A percentile compares a stretch with the other conserved stretches of the same genome.
Evolutionary conservation across 2,888 invertebrate species (phyloP).

Genomic region (Graphium colonna): DNA sequence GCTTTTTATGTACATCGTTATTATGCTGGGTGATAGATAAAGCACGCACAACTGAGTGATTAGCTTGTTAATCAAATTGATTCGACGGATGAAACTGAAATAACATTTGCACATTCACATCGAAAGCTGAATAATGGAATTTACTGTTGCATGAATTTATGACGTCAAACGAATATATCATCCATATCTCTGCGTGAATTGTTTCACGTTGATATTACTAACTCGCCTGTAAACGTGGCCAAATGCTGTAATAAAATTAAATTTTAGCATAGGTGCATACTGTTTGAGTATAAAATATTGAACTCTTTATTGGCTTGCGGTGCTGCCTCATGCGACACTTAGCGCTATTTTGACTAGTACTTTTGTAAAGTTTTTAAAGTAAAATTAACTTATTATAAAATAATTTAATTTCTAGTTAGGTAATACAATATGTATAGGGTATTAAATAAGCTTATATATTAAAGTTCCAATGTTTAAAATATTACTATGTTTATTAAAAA

Average conservation of each 20-base stretch:
- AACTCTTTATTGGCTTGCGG: conserved; percentile 24
- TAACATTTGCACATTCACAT: conserved; percentile 10
- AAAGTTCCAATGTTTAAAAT: too few species aligned
- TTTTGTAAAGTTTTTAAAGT: too few species aligned
- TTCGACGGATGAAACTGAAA: neutral
- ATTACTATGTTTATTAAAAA: too few species aligned
- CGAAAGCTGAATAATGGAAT: conserved; percentile 18
- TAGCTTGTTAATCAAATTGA: conserved; percentile 2
- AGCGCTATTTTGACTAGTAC: too few species aligned
- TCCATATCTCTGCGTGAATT: neutral
- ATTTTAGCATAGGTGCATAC: neutral
- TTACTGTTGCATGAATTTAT: neutral
- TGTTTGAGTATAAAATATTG: neutral
- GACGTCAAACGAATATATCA: conserved; percentile 2
- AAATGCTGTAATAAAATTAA: too few species aligned
- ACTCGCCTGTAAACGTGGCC: neutral
- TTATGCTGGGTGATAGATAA: conserved; percentile 8
- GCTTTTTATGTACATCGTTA: conserved; percentile 7
- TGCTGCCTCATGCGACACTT: conserved; percentile 53
- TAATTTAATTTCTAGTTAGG: too few species aligned
- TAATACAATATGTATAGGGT: too few species aligned
- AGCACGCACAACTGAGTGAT: conserved; percentile 9
- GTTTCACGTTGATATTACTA: neutral
- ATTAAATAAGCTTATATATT: too few species aligned
- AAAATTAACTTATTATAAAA: too few species aligned